Evolutionary conservation across 2,888 invertebrate genomes (phyloP).

Genomic region (Bugulina stolonifera): DNA sequence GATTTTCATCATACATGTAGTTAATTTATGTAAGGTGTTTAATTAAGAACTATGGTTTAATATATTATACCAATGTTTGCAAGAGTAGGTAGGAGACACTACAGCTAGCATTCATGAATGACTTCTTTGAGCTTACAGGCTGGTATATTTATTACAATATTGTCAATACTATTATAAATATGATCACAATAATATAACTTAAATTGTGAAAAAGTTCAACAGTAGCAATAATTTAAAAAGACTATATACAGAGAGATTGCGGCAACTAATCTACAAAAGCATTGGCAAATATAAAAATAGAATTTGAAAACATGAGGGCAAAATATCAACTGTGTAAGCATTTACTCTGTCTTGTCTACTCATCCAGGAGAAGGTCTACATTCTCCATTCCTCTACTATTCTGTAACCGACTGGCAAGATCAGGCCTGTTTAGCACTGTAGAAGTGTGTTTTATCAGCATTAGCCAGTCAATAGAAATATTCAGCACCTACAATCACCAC

Average conservation of each 20-base stretch:
- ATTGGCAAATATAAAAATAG: not conserved
- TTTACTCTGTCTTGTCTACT: too few relatives aligned
- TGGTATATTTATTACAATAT: not conserved
- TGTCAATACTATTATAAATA: not conserved
- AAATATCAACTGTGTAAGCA: conserved; percentile 6
- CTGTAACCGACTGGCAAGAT: conserved; percentile 13
- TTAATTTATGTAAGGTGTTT: too few relatives aligned
- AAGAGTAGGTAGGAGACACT: too few relatives aligned
- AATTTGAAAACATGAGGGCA: conserved; percentile 10
- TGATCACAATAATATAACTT: not conserved
- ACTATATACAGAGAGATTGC: not conserved
- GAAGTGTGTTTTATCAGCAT: not conserved
- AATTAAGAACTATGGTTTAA: too few relatives aligned
- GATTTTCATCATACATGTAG: too few relatives aligned
- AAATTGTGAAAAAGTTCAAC: not conserved
- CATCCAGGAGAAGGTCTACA: conserved; percentile 4
- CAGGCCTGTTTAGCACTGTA: conserved; percentile 16
- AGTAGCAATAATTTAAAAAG: not conserved
- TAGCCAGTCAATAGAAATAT: conserved; percentile 22
- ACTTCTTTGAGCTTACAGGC: not conserved
- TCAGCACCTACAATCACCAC: conserved; percentile 8
- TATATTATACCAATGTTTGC: too few relatives aligned
- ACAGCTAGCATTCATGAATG: too few relatives aligned
- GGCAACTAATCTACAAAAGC: not conserved
- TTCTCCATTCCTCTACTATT: conserved; percentile 23